Evolutionary conservation across 2,888 invertebrate species (phyloP), one percentile per base, ranked within the genome.

Genomic region (Altica lythri): DNA sequence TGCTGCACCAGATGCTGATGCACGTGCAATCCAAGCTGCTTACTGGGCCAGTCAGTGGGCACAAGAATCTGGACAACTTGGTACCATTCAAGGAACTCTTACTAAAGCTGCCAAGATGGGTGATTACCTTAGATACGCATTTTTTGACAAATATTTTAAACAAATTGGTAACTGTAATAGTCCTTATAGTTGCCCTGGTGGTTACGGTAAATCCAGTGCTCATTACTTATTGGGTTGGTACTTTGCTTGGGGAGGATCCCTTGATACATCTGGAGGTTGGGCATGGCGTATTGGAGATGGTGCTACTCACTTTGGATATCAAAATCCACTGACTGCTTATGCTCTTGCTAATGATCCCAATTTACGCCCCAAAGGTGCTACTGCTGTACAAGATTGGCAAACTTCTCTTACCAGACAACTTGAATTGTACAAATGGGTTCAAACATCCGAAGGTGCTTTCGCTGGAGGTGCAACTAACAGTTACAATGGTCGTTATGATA

Each of bases 81-180:
- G 37, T 25, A 18, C 54, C 19, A 58, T 64, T 17, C 42, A 56
- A 5, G 10, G 17, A 8, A 62, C 64, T 14, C 45, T 66, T 3
- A 4, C 46, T 16, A 66, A 66, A 51, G 65, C 62, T 5, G 46
- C 60, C 16, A 66, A 65, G 49, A 56, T 66, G 59, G 66, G 66
- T 18, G 66, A 66, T 37, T 66, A 64, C 50, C 42, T 66, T 27
- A 22, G 63, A 27, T 66, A 66, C 53, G 27, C 65, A 29, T 13
- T 66, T 25, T 66, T 59, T 38, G 66, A 66, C 57, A 66, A 66
- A 55, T 66, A 66, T 44, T 66, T 65, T 49, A 65, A 65, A 54
- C 61, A 61, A 50, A 52, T 66, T 42, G 66, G 66, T 22, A 59
- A 63, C 50, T 66, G 66, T 42, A 52, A 61, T 10, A 56, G 59